Conservation (phyloP, 2,888 invertebrate genomes). For the Metallyticus violacea region DNA sequence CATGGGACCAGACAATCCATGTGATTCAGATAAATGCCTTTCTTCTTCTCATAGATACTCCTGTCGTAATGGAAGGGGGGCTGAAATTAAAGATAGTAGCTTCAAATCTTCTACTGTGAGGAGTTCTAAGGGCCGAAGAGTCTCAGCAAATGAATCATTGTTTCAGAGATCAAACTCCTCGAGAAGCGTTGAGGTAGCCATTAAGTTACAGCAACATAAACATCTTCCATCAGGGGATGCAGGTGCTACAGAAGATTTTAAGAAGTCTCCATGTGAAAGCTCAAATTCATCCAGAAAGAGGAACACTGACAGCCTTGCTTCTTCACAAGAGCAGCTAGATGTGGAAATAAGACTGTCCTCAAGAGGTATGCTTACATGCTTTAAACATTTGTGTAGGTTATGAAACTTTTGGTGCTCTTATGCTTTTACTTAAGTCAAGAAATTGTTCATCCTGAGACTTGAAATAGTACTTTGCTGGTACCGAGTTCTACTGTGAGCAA, state of each 20-base stretch:
- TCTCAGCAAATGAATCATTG: neutral
- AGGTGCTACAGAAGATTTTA: neutral
- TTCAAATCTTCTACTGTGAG: neutral
- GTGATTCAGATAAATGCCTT: neutral
- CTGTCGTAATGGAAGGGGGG: neutral
- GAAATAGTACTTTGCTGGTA: too few species aligned
- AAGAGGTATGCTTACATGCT: slow-evolving; percentile 29
- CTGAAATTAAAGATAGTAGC: neutral
- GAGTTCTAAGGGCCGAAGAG: neutral
- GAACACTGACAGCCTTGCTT: neutral
- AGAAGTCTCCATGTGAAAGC: neutral
- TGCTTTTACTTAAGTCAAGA: too few species aligned
- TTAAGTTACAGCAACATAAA: neutral
- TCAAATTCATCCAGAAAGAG: neutral
- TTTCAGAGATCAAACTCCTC: neutral
- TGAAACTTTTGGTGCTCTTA: too few species aligned
- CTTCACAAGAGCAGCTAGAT: neutral
- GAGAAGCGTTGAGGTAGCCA: neutral
- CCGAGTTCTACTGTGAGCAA: too few species aligned
- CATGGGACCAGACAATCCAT: neutral
- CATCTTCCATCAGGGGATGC: neutral
- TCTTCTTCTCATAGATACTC: neutral
- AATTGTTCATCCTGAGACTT: too few species aligned
- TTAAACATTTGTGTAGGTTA: too few species aligned
- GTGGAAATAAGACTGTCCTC: slow-evolving; percentile 32